Conservation (phyloP, 1,140 invertebrate species). For the Druon quercuslanigerum region DNA sequence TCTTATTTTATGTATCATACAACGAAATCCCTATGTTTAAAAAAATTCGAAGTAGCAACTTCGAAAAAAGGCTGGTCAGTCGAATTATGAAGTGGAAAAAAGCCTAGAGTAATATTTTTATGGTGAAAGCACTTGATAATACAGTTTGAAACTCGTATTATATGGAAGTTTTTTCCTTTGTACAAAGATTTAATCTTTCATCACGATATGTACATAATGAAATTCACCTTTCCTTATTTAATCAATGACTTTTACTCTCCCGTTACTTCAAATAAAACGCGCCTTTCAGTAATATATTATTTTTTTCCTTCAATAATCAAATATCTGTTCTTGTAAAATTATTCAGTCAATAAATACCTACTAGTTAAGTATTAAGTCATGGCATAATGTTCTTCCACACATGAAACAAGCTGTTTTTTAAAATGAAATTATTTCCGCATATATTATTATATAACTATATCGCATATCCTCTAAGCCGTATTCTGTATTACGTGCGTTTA, state of each 20-base stretch:
- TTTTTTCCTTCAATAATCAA: background rate
- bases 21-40: conserved; percentile 55
- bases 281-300: background rate
- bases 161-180: background rate
- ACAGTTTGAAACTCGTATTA: background rate
- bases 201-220: background rate
- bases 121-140: conserved; percentile 15
- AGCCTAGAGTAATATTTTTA: conserved; percentile 33
- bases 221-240: background rate
- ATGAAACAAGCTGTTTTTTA: conserved; percentile 50
- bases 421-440: conserved; percentile 54
- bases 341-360: background rate
- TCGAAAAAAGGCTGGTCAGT: conserved; percentile 58
- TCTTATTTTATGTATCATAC: conserved; percentile 63
- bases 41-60: conserved; percentile 34
- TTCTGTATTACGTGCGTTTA: conserved; percentile 61
- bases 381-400: conserved; percentile 20
- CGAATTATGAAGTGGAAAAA: conserved; percentile 38
- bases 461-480: conserved; percentile 45
- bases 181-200: conserved; percentile 1
- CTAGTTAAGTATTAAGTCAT: conserved; percentile 2
- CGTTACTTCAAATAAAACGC: background rate
- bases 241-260: too few species aligned
- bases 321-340: too few species aligned
- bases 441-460: conserved; percentile 50